Conservation (phyloP, 2,888 invertebrate genomes). For the Cheilosia grossa region DNA sequence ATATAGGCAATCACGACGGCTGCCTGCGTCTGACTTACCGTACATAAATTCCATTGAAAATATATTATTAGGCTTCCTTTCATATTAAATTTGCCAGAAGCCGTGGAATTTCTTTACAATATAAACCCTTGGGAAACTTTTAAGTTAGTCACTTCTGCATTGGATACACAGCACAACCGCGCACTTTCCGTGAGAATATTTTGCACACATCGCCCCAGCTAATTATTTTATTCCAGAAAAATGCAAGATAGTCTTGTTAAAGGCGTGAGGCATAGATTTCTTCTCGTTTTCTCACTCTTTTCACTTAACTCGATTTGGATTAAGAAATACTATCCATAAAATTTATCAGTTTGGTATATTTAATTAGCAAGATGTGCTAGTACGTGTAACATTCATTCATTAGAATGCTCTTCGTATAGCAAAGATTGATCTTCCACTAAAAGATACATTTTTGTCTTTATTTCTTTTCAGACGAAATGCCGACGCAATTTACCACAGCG, state of each 20-base stretch:
- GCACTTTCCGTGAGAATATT: slow-evolving; percentile 50
- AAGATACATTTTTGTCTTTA: slow-evolving; percentile 33
- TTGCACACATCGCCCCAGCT: slow-evolving; percentile 42
- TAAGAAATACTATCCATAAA: neutral
- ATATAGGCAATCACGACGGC: slow-evolving; percentile 5
- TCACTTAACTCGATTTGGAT: slow-evolving; percentile 17
- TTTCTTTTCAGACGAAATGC: slow-evolving; percentile 33
- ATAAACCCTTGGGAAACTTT: slow-evolving; percentile 23
- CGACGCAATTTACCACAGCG: slow-evolving; percentile 64
- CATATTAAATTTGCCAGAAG: slow-evolving; percentile 32
- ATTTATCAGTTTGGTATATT: slow-evolving; percentile 3
- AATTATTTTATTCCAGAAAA: slow-evolving; percentile 38
- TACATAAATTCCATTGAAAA: slow-evolving; percentile 56
- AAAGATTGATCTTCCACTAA: slow-evolving; percentile 8
- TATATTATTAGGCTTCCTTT: slow-evolving; percentile 47
- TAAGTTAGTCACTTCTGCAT: slow-evolving; percentile 47
- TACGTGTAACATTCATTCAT: slow-evolving; percentile 57
- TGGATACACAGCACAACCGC: slow-evolving; percentile 25
- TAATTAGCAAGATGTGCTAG: slow-evolving; percentile 37
- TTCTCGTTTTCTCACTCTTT: neutral
- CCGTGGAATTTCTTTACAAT: slow-evolving; percentile 46
- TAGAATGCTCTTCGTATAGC: slow-evolving; percentile 47
- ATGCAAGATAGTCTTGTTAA: slow-evolving; percentile 21
- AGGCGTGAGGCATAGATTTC: slow-evolving; percentile 27
- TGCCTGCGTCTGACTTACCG: slow-evolving; percentile 56